Conservation (phyloP, 2,113 vertebrate genomes). For the Orthonyx spaldingii region DNA sequence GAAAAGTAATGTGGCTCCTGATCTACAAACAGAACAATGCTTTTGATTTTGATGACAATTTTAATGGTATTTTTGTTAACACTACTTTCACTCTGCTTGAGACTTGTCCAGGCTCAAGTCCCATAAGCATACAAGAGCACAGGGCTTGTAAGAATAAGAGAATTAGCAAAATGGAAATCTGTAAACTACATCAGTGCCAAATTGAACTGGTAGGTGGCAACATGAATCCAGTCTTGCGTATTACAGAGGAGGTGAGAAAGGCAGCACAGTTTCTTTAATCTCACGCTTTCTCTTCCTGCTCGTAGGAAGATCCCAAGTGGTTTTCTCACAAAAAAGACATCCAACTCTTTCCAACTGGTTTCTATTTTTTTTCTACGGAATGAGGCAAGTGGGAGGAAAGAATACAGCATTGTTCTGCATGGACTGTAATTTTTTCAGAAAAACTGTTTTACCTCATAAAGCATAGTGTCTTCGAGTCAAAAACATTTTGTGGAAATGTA, state of each 20-base stretch:
- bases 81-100: background rate
- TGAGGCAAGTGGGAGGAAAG: constrained; percentile 22
- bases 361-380: constrained; percentile 14
- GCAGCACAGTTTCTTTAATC: background rate
- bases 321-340: constrained; percentile 25
- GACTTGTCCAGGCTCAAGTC: background rate
- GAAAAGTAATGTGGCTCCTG: background rate
- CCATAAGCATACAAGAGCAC: background rate
- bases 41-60: background rate
- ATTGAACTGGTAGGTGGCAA: constrained; percentile 24
- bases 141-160: background rate
- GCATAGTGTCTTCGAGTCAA: background rate
- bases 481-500: background rate
- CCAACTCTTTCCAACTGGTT: background rate
- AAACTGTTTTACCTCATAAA: background rate
- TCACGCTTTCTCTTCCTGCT: constrained; percentile 1
- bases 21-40: background rate
- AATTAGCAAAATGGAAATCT: constrained; percentile 1
- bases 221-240: constrained; percentile 21
- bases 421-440: background rate
- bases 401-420: background rate
- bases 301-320: background rate
- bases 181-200: background rate
- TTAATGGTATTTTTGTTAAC: background rate
- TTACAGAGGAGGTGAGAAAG: constrained; percentile 48